phyloP scores from a whole-genome alignment of 2,888 invertebrate genomes.

The Falcaria lacertinaria region DNA sequence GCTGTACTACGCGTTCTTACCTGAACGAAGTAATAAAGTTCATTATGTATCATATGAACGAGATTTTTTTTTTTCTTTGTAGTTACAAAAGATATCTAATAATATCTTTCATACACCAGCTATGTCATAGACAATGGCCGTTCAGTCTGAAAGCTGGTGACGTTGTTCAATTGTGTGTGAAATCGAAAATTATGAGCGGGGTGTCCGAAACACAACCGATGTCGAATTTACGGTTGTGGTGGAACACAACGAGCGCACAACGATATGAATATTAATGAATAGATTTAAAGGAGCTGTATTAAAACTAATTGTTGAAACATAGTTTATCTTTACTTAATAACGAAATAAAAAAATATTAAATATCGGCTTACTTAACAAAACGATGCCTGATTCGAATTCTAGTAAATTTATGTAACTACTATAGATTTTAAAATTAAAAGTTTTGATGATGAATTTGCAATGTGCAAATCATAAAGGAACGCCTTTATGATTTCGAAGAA shows the following conservation, averaged over 20 bases:
- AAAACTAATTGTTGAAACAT: neutral
- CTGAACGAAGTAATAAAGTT: too few species aligned
- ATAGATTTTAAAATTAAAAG: neutral
- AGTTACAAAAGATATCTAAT: too few species aligned
- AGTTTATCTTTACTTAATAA: neutral
- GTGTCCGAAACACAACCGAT: slow-evolving; percentile 47
- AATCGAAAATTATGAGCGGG: slow-evolving; percentile 72
- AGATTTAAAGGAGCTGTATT: slow-evolving; percentile 5
- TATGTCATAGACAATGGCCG: slow-evolving; percentile 19
- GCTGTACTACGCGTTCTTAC: too few species aligned
- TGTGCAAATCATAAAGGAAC: neutral
- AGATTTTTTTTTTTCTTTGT: slow-evolving; percentile 7
- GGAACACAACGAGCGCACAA: slow-evolving; percentile 7
- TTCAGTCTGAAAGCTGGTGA: slow-evolving; percentile 42
- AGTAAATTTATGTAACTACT: neutral
- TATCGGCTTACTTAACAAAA: too few species aligned
- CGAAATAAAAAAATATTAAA: too few species aligned
- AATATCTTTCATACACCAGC: too few species aligned
- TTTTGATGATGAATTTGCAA: too few species aligned
- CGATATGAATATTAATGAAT: slow-evolving; percentile 49
- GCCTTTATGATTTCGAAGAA: neutral
- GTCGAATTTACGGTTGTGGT: slow-evolving; percentile 47
- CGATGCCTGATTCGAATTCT: too few species aligned
- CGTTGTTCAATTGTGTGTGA: slow-evolving; percentile 66
- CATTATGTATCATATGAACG: too few species aligned